These are phyloP conservation scores for Esperia sulphurella DNA, from an alignment of 2,888 invertebrate genomes.

Conservation along the genomic window DNA sequence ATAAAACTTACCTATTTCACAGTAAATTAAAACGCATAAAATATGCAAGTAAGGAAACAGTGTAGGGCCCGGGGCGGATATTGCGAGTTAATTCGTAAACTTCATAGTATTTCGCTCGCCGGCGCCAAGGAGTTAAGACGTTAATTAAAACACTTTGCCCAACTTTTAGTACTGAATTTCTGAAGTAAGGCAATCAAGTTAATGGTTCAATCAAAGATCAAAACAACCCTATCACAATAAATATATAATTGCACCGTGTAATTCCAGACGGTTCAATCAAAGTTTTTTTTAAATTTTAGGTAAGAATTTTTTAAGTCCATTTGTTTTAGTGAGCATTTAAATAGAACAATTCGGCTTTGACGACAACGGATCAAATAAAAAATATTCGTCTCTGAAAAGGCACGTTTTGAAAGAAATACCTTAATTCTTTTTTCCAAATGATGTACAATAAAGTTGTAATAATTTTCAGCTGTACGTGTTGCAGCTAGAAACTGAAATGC, in stretches of 20 bases:
- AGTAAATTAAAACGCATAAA: constrained; percentile 14
- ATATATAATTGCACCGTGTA: constrained; percentile 50
- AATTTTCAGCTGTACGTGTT: no score
- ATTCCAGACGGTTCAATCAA: constrained; percentile 31
- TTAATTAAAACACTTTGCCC: constrained; percentile 75
- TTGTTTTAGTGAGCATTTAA: no score
- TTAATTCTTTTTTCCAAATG: no score
- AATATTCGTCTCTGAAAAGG: no score
- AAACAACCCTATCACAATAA: constrained; percentile 66
- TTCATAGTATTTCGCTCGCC: constrained; percentile 62
- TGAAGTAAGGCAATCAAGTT: constrained; percentile 73
- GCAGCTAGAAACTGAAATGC: no score
- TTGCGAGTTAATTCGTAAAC: constrained; percentile 73
- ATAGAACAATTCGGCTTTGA: background rate
- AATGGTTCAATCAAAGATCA: constrained; percentile 74
- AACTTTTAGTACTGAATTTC: constrained; percentile 75
- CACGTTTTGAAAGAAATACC: no score
- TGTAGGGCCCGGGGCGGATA: constrained; percentile 55
- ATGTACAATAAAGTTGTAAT: no score
- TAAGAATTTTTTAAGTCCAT: no score
- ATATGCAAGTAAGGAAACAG: constrained; percentile 43
- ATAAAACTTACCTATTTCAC: no score
- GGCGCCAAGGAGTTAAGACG: constrained; percentile 60
- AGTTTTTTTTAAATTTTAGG: background rate
- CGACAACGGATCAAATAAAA: background rate